A percentile compares a stretch with the other conserved stretches of the same genome.
Evolutionary conservation across 2,113 vertebrate species (phyloP).

Genomic region (Eulemur rufifrons): DNA sequence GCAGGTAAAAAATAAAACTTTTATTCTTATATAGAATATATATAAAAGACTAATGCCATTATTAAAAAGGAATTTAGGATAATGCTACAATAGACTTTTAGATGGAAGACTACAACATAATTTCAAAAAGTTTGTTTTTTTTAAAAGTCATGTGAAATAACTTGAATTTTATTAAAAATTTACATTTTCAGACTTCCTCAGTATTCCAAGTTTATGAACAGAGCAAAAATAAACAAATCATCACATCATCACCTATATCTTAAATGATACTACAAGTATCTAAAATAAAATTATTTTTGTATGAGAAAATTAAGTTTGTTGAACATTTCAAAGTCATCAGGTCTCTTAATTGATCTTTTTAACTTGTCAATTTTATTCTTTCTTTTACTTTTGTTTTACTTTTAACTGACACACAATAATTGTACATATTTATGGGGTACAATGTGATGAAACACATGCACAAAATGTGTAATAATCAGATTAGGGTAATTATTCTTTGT

Average conservation of each 20-base stretch:
- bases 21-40: not conserved
- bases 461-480: not conserved
- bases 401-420: not conserved
- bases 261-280: not conserved
- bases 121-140: not conserved
- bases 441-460: too few species aligned
- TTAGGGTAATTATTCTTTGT: not conserved
- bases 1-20: not conserved
- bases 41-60: not conserved
- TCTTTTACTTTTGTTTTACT: not conserved
- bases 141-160: not conserved
- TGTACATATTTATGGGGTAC: not conserved
- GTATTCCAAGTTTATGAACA: not conserved
- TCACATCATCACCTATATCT: not conserved
- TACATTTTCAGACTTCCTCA: not conserved
- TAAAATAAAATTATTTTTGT: not conserved
- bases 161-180: conserved; percentile 43
- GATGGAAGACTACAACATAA: not conserved
- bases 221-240: not conserved
- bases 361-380: not conserved
- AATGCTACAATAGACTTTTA: not conserved
- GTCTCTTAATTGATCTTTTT: not conserved
- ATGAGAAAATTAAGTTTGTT: not conserved
- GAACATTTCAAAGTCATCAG: not conserved
- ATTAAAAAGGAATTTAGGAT: not conserved